These are phyloP conservation scores for Micropoecilia bifurca DNA, from an alignment of 2,797 vertebrate genomes.

Conservation along the genomic window DNA sequence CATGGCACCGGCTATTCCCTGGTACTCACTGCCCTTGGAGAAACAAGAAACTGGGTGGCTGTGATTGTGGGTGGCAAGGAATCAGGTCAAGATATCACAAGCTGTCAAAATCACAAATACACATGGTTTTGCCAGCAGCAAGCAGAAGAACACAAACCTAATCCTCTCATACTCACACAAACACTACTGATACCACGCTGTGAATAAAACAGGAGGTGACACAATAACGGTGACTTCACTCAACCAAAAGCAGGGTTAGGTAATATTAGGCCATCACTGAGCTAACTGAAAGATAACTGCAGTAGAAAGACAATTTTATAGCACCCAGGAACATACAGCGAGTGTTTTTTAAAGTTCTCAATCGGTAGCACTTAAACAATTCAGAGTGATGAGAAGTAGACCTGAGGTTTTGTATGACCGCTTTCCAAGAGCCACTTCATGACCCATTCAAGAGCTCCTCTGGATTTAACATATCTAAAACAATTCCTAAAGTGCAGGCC, in stretches of 20 bases:
- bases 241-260: slow-evolving; percentile 49
- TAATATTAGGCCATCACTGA: slow-evolving; percentile 9
- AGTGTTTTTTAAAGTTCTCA: neutral
- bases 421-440: slow-evolving; percentile 37
- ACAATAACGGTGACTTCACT: slow-evolving; percentile 66
- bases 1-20: slow-evolving; percentile 34
- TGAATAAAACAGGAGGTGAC: slow-evolving; percentile 77
- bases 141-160: slow-evolving; percentile 55
- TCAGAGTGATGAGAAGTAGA: neutral
- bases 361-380: neutral
- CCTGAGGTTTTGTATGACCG: slow-evolving; percentile 29
- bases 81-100: slow-evolving; percentile 51
- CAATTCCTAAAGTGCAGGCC: slow-evolving; percentile 22
- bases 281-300: slow-evolving; percentile 20
- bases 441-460: slow-evolving; percentile 1
- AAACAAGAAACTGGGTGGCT: slow-evolving; percentile 34
- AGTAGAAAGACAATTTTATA: slow-evolving; percentile 7
- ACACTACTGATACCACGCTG: slow-evolving; percentile 60
- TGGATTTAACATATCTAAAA: slow-evolving; percentile 14
- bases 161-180: slow-evolving; percentile 57
- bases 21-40: slow-evolving; percentile 30
- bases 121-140: slow-evolving; percentile 45
- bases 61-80: slow-evolving; percentile 44
- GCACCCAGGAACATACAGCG: neutral
- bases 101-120: slow-evolving; percentile 52